Evolutionary conservation across 2,113 vertebrate genomes (phyloP), one percentile per base, ranked within the genome.

Genomic region (Eubucco bourcierii): DNA sequence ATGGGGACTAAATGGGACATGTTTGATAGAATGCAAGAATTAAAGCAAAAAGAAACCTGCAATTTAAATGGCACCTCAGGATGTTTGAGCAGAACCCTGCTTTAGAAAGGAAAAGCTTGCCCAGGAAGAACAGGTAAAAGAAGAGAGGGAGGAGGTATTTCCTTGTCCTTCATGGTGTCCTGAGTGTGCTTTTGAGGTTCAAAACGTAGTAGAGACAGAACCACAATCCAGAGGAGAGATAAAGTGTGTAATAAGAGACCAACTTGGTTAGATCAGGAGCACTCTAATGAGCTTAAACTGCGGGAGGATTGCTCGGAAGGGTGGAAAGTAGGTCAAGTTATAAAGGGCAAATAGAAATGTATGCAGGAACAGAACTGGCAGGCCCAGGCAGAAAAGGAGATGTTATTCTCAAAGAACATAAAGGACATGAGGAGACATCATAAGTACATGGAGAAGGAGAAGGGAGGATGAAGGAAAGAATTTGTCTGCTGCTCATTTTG

Each of bases 261-360:
- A 86, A 86, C 82, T 90, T 93, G 68, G 90, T 80, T 74, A 88
- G 88, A 84, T 86, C 59, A 66, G 87, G 91, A 90, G 81, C 71
- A 84, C 85, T 63, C 29, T 93, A 93, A 96, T 95, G 94, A 95
- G 93, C 77, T 94, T 95, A 85, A 91, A 86, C 90, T 90, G 95
- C 90, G 15, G 93, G 85, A 95, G 80, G 65, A 90, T 91, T 91
- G 93, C 93, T 95, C 83, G 91, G 93, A 93, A 93, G 83, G 44
- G 85, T 95, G 92, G 95, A 95, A 96, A 95, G 73, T 95, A 80
- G 93, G 95, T 95, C 95, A 93, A 91, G 85, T 93, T 93, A 53
- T 58, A 93, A 93, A 92, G 93, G 93, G 83, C 85, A 95, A 77
- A 86, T 15, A 80, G 86, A 74, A 95, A 95, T 86, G 46, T 53